phyloP scores from a whole-genome alignment of 1,140 invertebrate genomes.

The Drosophila kanapiae region DNA sequence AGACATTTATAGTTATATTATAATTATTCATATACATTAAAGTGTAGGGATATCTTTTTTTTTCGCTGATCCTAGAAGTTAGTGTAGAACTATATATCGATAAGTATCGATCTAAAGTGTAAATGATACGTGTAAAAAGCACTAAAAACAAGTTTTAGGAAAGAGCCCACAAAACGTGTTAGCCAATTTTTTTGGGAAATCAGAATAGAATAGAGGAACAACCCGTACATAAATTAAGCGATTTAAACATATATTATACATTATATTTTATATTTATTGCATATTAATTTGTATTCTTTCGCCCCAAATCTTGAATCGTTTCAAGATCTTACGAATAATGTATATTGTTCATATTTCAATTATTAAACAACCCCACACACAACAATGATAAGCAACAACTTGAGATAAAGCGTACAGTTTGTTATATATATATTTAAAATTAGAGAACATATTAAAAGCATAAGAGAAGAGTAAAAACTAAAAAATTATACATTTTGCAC shows the following conservation, averaged over 20 bases:
- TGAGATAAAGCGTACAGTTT: conserved; percentile 5
- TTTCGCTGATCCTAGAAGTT: conserved; percentile 5
- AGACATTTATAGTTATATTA: conserved; percentile 11
- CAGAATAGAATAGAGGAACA: conserved; percentile 9
- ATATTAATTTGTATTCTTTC: conserved; percentile 27
- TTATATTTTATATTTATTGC: conserved; percentile 34
- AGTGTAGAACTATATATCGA: not conserved
- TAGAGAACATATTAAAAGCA: not conserved
- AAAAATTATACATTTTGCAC: conserved; percentile 32
- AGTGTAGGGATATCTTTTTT: conserved; percentile 4
- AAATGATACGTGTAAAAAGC: conserved; percentile 30
- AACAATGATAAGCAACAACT: conserved; percentile 18
- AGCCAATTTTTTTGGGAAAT: conserved; percentile 44
- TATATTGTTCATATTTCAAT: conserved; percentile 1
- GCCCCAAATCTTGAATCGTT: not conserved
- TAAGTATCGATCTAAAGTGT: conserved; percentile 23
- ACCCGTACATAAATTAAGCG: not conserved
- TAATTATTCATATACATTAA: conserved; percentile 13
- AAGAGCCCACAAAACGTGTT: conserved; percentile 29
- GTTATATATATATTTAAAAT: conserved; percentile 25
- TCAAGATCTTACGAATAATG: conserved; percentile 7
- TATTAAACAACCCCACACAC: conserved; percentile 3
- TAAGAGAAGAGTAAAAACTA: conserved; percentile 3
- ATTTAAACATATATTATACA: conserved; percentile 10
- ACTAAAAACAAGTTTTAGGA: conserved; percentile 17